phyloP scores from a whole-genome alignment of 2,888 invertebrate genomes.

The Parnassius apollo region DNA sequence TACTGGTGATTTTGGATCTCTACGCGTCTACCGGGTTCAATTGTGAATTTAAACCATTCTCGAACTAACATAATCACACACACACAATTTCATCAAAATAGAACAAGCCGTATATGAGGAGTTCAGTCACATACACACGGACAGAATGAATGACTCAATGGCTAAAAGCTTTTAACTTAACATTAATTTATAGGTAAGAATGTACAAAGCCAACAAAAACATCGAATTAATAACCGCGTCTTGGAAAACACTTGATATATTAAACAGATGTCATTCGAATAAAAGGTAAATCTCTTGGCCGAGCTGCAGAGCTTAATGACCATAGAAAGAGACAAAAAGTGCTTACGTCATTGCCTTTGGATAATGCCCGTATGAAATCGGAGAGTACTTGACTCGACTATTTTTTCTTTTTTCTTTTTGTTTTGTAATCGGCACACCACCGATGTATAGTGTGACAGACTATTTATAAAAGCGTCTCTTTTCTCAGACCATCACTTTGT shows the following conservation, averaged over 20 bases:
- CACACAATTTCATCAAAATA: no score
- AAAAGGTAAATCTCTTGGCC: slow-evolving; percentile 8
- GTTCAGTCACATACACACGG: no score
- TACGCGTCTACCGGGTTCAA: no score
- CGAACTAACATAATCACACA: no score
- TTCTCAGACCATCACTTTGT: slow-evolving; percentile 27
- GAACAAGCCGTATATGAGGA: no score
- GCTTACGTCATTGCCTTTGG: slow-evolving; percentile 27
- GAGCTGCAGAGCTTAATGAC: slow-evolving; percentile 14
- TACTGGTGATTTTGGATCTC: no score
- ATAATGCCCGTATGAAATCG: slow-evolving; percentile 18
- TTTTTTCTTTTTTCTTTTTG: slow-evolving; percentile 19
- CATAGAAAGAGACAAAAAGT: slow-evolving; percentile 17
- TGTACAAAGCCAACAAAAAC: background rate
- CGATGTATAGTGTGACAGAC: slow-evolving; percentile 23
- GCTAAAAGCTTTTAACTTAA: slow-evolving; percentile 9
- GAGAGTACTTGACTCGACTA: slow-evolving; percentile 10
- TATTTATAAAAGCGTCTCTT: slow-evolving; percentile 28
- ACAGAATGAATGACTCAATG: slow-evolving; percentile 1
- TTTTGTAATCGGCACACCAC: slow-evolving; percentile 18
- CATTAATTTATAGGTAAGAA: background rate
- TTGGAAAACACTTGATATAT: slow-evolving; percentile 15
- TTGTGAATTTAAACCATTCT: no score
- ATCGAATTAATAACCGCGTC: slow-evolving; percentile 17
- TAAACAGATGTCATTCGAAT: slow-evolving; percentile 18